Percentiles rank a stretch among this genome's conserved stretches.
Conservation (phyloP, 2,113 vertebrate species). For the Ochotona curzoniae region DNA sequence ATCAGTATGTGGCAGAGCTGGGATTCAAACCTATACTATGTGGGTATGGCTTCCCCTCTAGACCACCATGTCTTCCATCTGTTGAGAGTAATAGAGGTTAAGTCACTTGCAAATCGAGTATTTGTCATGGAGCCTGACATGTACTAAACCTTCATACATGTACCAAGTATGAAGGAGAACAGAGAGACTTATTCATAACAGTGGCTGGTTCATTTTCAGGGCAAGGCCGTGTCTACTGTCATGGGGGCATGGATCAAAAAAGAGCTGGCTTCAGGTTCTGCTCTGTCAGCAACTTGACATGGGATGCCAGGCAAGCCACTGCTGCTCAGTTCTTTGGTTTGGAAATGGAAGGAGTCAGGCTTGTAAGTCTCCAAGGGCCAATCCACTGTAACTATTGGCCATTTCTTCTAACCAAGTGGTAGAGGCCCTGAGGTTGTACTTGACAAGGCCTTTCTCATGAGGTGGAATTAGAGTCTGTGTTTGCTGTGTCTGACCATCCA, state of each 20-base stretch:
- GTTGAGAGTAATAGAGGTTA: background rate
- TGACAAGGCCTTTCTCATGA: background rate
- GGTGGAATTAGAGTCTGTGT: rapidly evolving
- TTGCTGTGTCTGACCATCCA: background rate
- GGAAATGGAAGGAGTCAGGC: background rate
- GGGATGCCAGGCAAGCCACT: background rate
- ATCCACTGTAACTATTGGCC: background rate
- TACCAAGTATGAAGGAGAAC: background rate
- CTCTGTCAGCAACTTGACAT: background rate
- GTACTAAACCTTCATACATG: background rate
- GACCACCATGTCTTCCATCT: background rate
- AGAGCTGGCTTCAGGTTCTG: background rate
- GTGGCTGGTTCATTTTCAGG: no score
- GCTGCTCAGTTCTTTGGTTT: background rate
- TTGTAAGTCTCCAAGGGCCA: background rate
- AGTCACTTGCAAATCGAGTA: background rate
- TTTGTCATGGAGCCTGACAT: background rate
- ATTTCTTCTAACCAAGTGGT: background rate
- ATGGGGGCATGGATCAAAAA: no score
- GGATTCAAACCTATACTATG: background rate
- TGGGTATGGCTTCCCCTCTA: background rate
- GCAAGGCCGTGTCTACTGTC: background rate
- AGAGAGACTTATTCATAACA: no score
- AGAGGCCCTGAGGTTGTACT: rapidly evolving
- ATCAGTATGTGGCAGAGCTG: background rate